Evolutionary conservation across 2,797 vertebrate species (phyloP), one percentile per base, ranked within the genome.

Genomic region (Pygocentrus nattereri): DNA sequence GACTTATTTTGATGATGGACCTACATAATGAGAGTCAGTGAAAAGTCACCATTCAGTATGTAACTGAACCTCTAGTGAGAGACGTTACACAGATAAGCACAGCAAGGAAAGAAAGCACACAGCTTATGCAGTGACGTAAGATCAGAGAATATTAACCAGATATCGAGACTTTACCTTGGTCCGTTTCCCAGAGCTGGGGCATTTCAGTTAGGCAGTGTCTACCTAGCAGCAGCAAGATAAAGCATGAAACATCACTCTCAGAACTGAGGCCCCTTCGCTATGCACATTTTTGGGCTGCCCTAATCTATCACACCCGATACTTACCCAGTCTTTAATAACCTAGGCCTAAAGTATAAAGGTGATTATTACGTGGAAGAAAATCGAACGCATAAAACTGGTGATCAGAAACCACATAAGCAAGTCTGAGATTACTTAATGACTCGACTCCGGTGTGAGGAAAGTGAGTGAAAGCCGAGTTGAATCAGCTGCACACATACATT

Each of bases 121-220:
- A 69, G 41, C 41, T 13, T 47, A 69, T 4, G 6, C 15, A 19
- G 18, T 50, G 23, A 70, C 5, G 11, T 10, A 10, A 50, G 25
- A 62, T 71, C 18, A 31, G 47, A 54, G 7, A 72, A 72, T 21
- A 72, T 72, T 72, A 72, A 54, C 69, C 49, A 31, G 34, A 34
- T 31, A 52, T 47, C 30, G 16, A 47, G n/a, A 23, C 67, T 47
- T 25, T 70, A 27, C 30, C 44, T 18, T 49, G 23, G 0, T 27
- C 23, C 23, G n/a, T 23, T 61, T 59, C 56, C 59, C 23, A 59
- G 56, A 16, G 13, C 5, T 7, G 4, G 11, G 5, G 56, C 56
- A 15, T 25, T 12, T 16, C 59, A 30, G 27, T 61, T 0, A 15
- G 25, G 27, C 25, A 61, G 27, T 16, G 27, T 30, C 59, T 30